Evolutionary conservation across 2,888 invertebrate species (phyloP), one percentile per base, ranked within the genome.

Genomic region (Dynastes hyllus): DNA sequence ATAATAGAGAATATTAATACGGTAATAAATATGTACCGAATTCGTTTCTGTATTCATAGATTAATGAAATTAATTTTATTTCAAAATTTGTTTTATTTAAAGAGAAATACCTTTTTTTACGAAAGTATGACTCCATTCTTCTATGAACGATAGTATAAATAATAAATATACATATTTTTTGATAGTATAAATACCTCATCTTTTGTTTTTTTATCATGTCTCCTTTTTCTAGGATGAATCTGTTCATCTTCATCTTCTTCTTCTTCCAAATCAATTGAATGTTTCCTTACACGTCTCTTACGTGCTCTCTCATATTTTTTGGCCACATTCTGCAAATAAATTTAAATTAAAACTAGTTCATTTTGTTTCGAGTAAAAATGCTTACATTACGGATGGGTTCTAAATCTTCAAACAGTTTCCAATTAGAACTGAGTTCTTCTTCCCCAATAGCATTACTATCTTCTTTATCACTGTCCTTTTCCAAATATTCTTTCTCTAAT

Each of bases 351-450:
- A 8, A 11, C 45, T 32, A 32, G 11, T 63, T 1, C 32, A 29
- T 6, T 1, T 6, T 8, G 8, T 58, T 22, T 22, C 22, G 22
- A 5, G 1, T 63, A 63, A 3, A 63, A 27, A 32, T 63, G 63
- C 71, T 71, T 78, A 78, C 78, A 69, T 50, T 78, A 71, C 22
- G 16, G 2, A 51, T 40, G 2, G 76, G 37, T 32, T 76, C 58
- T 29, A 78, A 70, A 78, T 80, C 80, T 63, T 80, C 78, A 16
- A 80, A 80, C 22, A 80, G 32, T 32, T 76, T 66, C 29, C 66
- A 27, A 67, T 9, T 1, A 22, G 27, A 9, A 2, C 4, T 0
- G 6, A 66, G 32, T 37, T 37, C 55, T 5, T 50, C 13, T 13
- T 51, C 77, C 27, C 13, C 22, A 40, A 9, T 22, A 9, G 40